phyloP scores from a whole-genome alignment of 2,888 invertebrate species.

The Caenorhabditis sinica region DNA sequence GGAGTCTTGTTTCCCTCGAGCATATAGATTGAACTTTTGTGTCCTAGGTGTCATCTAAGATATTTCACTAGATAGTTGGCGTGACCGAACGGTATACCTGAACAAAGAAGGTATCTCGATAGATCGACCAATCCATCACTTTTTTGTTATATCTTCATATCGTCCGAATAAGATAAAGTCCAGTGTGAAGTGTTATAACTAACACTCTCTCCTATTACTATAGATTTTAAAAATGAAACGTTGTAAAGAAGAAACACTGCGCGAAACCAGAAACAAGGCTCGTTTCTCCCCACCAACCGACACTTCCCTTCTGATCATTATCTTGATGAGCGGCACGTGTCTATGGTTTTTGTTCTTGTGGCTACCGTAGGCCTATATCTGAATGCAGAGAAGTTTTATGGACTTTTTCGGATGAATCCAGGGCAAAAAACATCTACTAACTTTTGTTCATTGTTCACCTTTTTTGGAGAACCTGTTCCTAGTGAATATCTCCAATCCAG shows the following conservation, averaged over 20 bases:
- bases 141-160: slow-evolving; percentile 1
- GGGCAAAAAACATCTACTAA: slow-evolving; percentile 60
- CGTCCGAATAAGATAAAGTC: neutral
- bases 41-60: neutral
- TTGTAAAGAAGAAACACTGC: slow-evolving; percentile 7
- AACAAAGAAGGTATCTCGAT: slow-evolving; percentile 7
- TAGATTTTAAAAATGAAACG: slow-evolving; percentile 10
- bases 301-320: slow-evolving; percentile 38
- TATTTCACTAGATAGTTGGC: neutral
- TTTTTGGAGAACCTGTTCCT: slow-evolving; percentile 15
- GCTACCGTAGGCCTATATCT: slow-evolving; percentile 49
- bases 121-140: slow-evolving; percentile 18
- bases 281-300: slow-evolving; percentile 14
- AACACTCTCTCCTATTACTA: neutral
- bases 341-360: slow-evolving; percentile 13
- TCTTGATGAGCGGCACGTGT: slow-evolving; percentile 64
- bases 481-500: neutral
- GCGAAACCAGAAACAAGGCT: slow-evolving; percentile 39
- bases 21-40: neutral
- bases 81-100: slow-evolving; percentile 5
- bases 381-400: slow-evolving; percentile 53
- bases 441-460: slow-evolving; percentile 22
- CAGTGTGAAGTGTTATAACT: neutral
- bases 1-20: neutral
- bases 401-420: slow-evolving; percentile 46